phyloP scores from a whole-genome alignment of 2,888 invertebrate genomes.

The Parascotia fuliginaria region DNA sequence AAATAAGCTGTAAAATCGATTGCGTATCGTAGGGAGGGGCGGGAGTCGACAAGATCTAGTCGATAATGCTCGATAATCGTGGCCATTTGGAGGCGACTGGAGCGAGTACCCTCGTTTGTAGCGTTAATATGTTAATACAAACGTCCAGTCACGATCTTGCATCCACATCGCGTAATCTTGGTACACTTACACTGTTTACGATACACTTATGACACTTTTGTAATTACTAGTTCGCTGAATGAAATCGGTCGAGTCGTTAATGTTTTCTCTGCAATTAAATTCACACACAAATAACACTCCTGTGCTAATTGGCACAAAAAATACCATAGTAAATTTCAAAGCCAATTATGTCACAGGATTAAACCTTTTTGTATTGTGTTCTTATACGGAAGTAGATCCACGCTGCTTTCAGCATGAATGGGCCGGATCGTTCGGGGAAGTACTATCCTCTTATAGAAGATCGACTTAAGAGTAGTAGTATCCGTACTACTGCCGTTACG shows the following conservation, averaged over 20 bases:
- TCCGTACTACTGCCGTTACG: too few relatives aligned
- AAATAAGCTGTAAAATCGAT: constrained; percentile 57
- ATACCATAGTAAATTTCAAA: too few relatives aligned
- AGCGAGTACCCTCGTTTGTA: constrained; percentile 53
- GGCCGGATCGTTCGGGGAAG: too few relatives aligned
- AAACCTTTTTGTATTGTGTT: too few relatives aligned
- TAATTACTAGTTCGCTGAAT: constrained; percentile 17
- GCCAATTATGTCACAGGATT: too few relatives aligned
- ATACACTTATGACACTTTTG: constrained; percentile 54
- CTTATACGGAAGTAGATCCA: too few relatives aligned
- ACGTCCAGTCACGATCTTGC: constrained; percentile 47
- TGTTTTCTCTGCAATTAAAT: neutral
- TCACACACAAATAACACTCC: too few relatives aligned
- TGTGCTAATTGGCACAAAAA: too few relatives aligned
- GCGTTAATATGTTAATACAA: constrained; percentile 66
- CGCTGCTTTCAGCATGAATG: too few relatives aligned
- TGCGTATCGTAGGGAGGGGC: constrained; percentile 45
- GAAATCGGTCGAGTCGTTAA: constrained; percentile 22
- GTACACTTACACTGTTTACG: constrained; percentile 56
- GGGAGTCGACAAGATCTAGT: constrained; percentile 43
- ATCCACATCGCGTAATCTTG: constrained; percentile 43
- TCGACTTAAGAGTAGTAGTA: too few relatives aligned
- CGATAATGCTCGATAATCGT: constrained; percentile 56
- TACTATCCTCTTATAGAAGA: too few relatives aligned
- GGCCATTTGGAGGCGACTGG: constrained; percentile 44